These are phyloP conservation scores for Malacoraja senta DNA, from an alignment of 2,797 vertebrate species.

Conservation along the genomic window DNA sequence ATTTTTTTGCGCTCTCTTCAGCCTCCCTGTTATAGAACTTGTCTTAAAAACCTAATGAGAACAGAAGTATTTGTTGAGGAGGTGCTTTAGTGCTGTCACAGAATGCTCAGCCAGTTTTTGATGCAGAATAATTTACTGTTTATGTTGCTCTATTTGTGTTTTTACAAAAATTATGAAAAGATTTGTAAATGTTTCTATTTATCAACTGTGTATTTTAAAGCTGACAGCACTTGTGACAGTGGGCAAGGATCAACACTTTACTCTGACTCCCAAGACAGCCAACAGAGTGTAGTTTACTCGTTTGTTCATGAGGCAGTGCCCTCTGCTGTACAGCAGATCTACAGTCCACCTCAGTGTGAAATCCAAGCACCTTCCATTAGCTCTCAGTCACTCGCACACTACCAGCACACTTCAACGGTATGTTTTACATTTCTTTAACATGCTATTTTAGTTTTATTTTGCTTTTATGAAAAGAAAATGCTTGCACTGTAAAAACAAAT, in stretches of 20 bases:
- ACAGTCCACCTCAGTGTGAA: constrained; percentile 70
- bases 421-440: constrained; percentile 47
- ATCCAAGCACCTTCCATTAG: constrained; percentile 52
- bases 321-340: constrained; percentile 70
- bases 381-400: constrained; percentile 57
- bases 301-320: constrained; percentile 71
- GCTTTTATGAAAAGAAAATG: neutral
- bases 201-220: constrained; percentile 51
- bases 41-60: neutral
- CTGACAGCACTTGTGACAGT: constrained; percentile 85
- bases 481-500: neutral
- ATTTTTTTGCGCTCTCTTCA: too few relatives aligned
- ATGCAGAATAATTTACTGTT: neutral
- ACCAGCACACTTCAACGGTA: constrained; percentile 60
- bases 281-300: constrained; percentile 83
- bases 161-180: neutral
- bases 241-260: constrained; percentile 89
- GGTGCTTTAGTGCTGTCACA: neutral
- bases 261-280: constrained; percentile 88
- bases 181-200: neutral
- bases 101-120: neutral
- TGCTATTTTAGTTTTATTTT: neutral
- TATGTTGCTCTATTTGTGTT: neutral
- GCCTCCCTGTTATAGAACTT: too few relatives aligned
- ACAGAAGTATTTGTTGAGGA: neutral